Conservation (phyloP, 2,888 invertebrate genomes). For the Uloborus plumipes region DNA sequence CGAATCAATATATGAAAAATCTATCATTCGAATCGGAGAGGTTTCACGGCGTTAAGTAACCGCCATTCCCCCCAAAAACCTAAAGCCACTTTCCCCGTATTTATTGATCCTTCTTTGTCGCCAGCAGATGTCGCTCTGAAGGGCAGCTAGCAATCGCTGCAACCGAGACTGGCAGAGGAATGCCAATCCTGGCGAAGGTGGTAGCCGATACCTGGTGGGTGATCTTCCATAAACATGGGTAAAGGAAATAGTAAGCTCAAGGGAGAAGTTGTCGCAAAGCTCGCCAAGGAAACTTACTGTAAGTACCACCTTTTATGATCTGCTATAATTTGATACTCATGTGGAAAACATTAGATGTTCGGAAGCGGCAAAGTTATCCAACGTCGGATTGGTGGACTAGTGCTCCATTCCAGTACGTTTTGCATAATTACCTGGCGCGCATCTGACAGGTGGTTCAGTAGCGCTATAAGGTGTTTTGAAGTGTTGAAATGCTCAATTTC, state of each 20-base stretch:
- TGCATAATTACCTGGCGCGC: too few relatives aligned
- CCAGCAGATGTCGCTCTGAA: constrained; percentile 44
- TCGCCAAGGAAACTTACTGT: constrained; percentile 95
- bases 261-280: constrained; percentile 92
- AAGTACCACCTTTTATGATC: constrained; percentile 74
- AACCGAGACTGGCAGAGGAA: constrained; percentile 43
- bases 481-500: too few relatives aligned
- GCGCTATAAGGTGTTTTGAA: too few relatives aligned
- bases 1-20: too few relatives aligned
- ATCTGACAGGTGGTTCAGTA: too few relatives aligned
- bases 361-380: too few relatives aligned
- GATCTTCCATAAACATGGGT: constrained; percentile 78
- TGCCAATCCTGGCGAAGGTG: constrained; percentile 48
- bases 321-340: neutral
- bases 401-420: too few relatives aligned
- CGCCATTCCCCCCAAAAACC: constrained; percentile 6
- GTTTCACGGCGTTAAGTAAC: neutral
- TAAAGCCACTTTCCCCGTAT: constrained; percentile 43
- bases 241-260: constrained; percentile 97
- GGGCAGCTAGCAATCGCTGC: constrained; percentile 18
- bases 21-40: too few relatives aligned
- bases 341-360: too few relatives aligned
- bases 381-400: too few relatives aligned
- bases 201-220: constrained; percentile 18
- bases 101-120: constrained; percentile 51